Evolutionary conservation across 2,113 vertebrate species (phyloP).

Genomic region (Xiphophorus hellerii): DNA sequence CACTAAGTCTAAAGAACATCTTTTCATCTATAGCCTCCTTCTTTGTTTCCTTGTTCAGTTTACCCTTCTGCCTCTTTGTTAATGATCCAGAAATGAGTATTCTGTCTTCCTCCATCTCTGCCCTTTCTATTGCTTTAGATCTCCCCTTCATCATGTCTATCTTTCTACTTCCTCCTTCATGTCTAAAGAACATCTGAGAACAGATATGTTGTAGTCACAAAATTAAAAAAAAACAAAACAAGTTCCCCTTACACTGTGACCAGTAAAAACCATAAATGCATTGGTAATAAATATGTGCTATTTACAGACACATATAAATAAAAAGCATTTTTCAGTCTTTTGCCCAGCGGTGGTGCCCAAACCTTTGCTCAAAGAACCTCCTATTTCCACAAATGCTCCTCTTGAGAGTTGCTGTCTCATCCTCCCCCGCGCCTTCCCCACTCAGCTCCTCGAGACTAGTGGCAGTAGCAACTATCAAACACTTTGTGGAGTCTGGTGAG

Average conservation of each 20-base stretch:
- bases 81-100: constrained; percentile 52
- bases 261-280: background rate
- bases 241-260: background rate
- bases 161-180: constrained; percentile 5
- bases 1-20: constrained; percentile 42
- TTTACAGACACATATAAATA: no score
- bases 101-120: constrained; percentile 31
- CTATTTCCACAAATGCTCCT: no score
- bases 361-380: no score
- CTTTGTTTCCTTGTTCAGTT: constrained; percentile 55
- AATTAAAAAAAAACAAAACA: background rate
- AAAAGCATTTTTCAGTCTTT: no score
- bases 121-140: constrained; percentile 7
- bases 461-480: no score
- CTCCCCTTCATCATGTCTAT: constrained; percentile 22
- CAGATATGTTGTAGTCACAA: background rate
- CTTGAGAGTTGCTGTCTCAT: no score
- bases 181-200: constrained; percentile 31
- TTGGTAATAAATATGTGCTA: no score
- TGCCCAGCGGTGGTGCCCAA: no score
- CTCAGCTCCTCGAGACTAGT: no score
- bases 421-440: no score
- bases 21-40: constrained; percentile 35
- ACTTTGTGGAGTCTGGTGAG: no score
- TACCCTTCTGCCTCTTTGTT: constrained; percentile 56